phyloP scores from a whole-genome alignment of 2,113 vertebrate genomes.

The Cathartes aura region DNA sequence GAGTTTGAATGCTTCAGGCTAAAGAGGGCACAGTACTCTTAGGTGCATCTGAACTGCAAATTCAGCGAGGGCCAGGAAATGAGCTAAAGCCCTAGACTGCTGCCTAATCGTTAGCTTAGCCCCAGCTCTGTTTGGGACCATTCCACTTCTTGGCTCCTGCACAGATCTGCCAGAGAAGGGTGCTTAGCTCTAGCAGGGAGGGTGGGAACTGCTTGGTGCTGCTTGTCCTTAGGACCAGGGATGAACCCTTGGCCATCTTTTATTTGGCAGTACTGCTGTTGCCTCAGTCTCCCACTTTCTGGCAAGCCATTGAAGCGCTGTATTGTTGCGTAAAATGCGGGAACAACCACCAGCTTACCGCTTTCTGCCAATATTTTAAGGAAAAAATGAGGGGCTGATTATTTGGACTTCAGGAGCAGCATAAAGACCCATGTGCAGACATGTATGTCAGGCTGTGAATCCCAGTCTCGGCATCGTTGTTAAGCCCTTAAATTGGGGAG shows the following conservation, averaged over 20 bases:
- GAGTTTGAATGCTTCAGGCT: neutral
- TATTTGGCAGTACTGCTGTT: neutral
- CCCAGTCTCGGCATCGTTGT: neutral
- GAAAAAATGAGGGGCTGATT: neutral
- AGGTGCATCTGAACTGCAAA: neutral
- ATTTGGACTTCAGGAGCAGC: neutral
- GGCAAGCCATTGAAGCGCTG: neutral
- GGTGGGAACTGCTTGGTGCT: neutral
- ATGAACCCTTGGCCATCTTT: neutral
- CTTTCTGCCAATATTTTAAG: neutral
- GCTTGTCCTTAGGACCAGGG: neutral
- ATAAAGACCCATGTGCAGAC: neutral
- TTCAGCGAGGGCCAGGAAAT: neutral
- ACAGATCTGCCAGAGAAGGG: neutral
- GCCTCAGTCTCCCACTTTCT: neutral
- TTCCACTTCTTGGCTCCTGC: neutral
- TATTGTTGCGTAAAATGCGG: neutral
- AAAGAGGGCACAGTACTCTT: neutral
- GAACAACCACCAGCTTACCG: neutral
- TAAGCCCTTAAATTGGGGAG: neutral
- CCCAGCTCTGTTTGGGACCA: neutral
- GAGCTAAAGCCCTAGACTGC: neutral
- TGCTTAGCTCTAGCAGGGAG: neutral
- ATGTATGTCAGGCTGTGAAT: neutral
- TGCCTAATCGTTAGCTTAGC: neutral